These are phyloP conservation scores for Dromococcyx pavoninus DNA, from an alignment of 2,797 vertebrate genomes.

Conservation along the genomic window DNA sequence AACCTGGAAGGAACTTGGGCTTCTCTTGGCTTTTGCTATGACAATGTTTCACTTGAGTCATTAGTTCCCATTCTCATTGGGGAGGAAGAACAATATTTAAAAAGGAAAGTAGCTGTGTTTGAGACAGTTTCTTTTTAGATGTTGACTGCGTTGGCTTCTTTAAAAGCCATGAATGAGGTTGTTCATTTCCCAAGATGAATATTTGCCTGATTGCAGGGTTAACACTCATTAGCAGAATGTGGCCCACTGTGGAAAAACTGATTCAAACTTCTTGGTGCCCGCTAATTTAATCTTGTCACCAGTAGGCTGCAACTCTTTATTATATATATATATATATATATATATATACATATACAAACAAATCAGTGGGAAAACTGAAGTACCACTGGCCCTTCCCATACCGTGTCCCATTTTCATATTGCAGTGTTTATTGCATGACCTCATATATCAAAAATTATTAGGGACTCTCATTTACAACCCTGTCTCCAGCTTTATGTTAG, in stretches of 20 bases:
- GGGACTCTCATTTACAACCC: not conserved
- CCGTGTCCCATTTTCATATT: not conserved
- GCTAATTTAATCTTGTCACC: conserved; percentile 3
- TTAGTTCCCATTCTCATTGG: not conserved
- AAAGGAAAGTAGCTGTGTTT: not conserved
- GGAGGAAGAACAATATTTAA: not conserved
- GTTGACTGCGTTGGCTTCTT: not conserved
- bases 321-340: not conserved
- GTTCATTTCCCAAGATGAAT: conserved; percentile 9
- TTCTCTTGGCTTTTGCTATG: not conserved
- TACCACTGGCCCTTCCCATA: not conserved
- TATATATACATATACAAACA: not conserved
- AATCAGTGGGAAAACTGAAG: not conserved
- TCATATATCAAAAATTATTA: not conserved
- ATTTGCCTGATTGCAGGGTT: not conserved
- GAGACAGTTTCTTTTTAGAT: not conserved
- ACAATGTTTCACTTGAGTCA: not conserved
- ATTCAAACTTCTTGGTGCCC: not conserved
- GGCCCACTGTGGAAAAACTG: not conserved
- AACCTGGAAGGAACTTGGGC: not conserved
- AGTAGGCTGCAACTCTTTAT: not conserved
- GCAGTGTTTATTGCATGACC: not conserved
- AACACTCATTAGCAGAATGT: not conserved
- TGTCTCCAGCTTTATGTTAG: not conserved
- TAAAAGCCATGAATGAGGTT: not conserved